Evolutionary conservation across 2,888 invertebrate genomes (phyloP).

Genomic region (Yponomeuta plumbellus): DNA sequence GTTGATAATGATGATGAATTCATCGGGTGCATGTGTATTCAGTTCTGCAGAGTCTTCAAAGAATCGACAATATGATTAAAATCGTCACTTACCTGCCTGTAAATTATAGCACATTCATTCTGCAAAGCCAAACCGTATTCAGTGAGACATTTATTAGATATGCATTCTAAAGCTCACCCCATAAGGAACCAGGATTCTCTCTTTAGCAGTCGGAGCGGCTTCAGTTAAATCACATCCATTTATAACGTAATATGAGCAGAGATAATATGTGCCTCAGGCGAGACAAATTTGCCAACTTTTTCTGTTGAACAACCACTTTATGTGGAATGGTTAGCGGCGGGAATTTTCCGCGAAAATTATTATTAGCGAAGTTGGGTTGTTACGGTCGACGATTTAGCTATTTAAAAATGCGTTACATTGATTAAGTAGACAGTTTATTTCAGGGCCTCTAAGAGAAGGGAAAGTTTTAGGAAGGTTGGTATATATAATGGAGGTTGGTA

Average conservation of each 20-base stretch:
- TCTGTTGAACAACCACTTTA: constrained; percentile 54
- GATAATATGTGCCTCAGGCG: constrained; percentile 52
- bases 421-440: neutral
- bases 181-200: constrained; percentile 1
- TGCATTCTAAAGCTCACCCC: neutral
- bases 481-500: too few species aligned
- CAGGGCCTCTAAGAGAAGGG: neutral
- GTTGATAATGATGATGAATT: too few species aligned
- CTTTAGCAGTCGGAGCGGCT: constrained; percentile 22
- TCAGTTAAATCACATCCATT: constrained; percentile 48
- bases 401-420: constrained; percentile 15
- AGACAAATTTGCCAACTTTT: constrained; percentile 56
- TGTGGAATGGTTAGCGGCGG: constrained; percentile 44
- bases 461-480: neutral
- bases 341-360: constrained; percentile 40
- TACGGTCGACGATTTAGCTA: constrained; percentile 29
- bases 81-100: neutral
- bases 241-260: constrained; percentile 49
- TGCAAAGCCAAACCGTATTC: neutral
- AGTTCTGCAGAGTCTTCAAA: too few species aligned
- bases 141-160: neutral
- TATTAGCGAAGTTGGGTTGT: constrained; percentile 46
- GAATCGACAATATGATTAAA: neutral
- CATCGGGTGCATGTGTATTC: neutral
- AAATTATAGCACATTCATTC: neutral